Percentiles rank a stretch among this genome's conserved stretches.
phyloP scores from a whole-genome alignment of 2,888 invertebrate species.

The Acleris sparsana region DNA sequence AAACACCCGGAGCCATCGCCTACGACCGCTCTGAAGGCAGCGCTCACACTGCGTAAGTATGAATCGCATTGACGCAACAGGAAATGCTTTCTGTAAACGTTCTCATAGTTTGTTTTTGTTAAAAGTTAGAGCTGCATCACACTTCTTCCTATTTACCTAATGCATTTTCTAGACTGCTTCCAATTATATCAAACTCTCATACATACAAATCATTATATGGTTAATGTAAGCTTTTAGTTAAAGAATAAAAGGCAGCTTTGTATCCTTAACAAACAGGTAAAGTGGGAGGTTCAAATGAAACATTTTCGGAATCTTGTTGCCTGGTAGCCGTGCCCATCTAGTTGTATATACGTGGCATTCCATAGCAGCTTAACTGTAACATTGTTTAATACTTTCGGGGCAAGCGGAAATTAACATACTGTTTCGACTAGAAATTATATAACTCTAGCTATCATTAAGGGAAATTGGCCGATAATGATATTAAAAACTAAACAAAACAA shows the following conservation, averaged over 20 bases:
- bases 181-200: conserved; percentile 58
- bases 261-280: conserved; percentile 54
- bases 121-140: conserved; percentile 61
- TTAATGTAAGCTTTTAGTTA: conserved; percentile 56
- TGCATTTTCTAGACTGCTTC: conserved; percentile 76
- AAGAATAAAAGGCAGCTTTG: conserved; percentile 51
- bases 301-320: conserved; percentile 11
- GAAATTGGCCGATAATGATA: neutral
- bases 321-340: conserved; percentile 22
- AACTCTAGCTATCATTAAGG: neutral
- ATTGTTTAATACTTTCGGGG: conserved; percentile 29
- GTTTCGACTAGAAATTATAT: neutral
- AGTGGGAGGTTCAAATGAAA: conserved; percentile 44
- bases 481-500: too few relatives aligned
- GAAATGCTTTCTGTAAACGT: conserved; percentile 67
- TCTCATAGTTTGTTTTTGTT: conserved; percentile 75
- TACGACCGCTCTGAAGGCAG: conserved; percentile 72
- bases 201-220: conserved; percentile 56
- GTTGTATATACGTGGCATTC: conserved; percentile 5
- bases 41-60: conserved; percentile 75
- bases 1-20: conserved; percentile 73
- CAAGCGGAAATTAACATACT: conserved; percentile 39
- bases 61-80: conserved; percentile 72
- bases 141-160: conserved; percentile 64
- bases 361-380: neutral